Conservation (phyloP, 2,797 vertebrate species). For the Heliangelus exortis region DNA sequence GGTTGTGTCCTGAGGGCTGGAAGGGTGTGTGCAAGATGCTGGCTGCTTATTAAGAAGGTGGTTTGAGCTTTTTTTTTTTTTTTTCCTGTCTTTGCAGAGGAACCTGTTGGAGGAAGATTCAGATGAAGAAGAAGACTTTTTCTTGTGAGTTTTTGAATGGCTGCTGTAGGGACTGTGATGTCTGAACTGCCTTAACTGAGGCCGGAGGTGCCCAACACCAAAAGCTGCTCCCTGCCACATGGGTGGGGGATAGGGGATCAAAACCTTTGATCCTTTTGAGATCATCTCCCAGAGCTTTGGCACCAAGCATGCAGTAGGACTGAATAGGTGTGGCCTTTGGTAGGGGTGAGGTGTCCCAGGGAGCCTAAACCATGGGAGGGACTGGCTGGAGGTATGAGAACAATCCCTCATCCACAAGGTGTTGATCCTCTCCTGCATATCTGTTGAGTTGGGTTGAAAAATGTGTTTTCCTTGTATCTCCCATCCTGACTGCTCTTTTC, state of each 20-base stretch:
- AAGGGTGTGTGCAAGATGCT: not conserved
- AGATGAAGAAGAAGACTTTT: slow-evolving; percentile 98
- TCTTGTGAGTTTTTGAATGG: slow-evolving; percentile 85
- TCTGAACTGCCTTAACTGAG: not conserved
- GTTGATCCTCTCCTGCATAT: not conserved
- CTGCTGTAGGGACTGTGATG: not conserved
- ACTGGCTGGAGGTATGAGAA: not conserved
- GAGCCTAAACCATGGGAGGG: not conserved
- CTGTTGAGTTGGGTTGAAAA: not conserved
- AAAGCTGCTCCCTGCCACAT: not conserved
- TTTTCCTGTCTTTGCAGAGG: slow-evolving; percentile 82
- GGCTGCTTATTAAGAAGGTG: not conserved
- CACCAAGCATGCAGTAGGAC: not conserved
- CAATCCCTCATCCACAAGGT: not conserved
- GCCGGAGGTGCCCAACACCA: not conserved
- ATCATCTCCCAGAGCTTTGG: not conserved
- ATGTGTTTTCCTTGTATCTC: not conserved
- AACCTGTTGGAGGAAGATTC: slow-evolving; percentile 98
- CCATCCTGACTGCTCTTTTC: slow-evolving; percentile 6
- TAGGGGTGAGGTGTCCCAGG: not conserved
- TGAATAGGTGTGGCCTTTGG: not conserved
- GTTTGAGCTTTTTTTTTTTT: not conserved
- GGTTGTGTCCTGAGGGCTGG: not conserved
- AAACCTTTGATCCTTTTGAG: not conserved
- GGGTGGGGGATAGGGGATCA: not conserved